A percentile compares a stretch with the other conserved stretches of the same genome.
phyloP scores from a whole-genome alignment of 2,888 invertebrate genomes.

The Acrocyrtus sp. region DNA sequence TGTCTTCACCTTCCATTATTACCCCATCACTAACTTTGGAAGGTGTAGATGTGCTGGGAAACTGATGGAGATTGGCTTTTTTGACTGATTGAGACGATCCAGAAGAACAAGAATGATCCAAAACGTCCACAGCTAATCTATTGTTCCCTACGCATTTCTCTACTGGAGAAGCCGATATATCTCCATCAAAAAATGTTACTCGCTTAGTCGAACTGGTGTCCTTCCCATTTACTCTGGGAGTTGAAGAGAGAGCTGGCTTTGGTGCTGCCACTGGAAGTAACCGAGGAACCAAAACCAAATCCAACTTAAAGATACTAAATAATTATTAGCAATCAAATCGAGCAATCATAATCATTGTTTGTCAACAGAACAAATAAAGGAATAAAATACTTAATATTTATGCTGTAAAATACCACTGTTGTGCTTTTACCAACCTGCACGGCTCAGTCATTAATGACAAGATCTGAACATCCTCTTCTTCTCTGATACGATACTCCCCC shows the following conservation, averaged over 20 bases:
- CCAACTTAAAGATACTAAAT: background rate
- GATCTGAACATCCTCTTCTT: constrained; percentile 46
- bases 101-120: constrained; percentile 14
- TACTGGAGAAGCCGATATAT: constrained; percentile 15
- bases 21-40: background rate
- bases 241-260: constrained; percentile 24
- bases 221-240: constrained; percentile 7
- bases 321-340: background rate
- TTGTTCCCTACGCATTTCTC: background rate
- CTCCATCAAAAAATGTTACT: constrained; percentile 30
- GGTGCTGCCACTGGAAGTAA: constrained; percentile 26
- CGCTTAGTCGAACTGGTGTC: background rate
- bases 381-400: no score
- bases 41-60: background rate
- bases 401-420: no score
- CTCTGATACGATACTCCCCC: constrained; percentile 47
- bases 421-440: constrained; percentile 40
- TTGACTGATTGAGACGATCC: background rate
- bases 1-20: background rate
- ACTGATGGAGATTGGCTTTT: background rate
- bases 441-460: constrained; percentile 44
- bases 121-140: background rate
- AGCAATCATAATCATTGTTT: no score
- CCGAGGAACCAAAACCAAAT: constrained; percentile 1
- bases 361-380: no score